Conservation (phyloP, 2,797 vertebrate species). For the Anguilla megastoma region DNA sequence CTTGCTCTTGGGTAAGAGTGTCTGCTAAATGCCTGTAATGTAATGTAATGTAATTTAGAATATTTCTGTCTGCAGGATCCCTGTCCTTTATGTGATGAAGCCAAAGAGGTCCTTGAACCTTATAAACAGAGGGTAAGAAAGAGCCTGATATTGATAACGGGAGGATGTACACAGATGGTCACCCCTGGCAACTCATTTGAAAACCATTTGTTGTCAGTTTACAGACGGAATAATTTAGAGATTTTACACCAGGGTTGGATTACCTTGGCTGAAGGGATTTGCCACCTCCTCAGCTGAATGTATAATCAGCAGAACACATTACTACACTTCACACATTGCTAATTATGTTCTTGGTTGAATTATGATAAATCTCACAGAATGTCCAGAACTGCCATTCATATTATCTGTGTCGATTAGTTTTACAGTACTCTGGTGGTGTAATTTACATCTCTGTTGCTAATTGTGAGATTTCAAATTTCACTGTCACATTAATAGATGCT, state of each 20-base stretch:
- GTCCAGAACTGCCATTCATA: too few relatives aligned
- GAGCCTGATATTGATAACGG: neutral
- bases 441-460: neutral
- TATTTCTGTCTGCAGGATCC: conserved; percentile 66
- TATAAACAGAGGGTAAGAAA: conserved; percentile 75
- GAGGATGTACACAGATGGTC: neutral
- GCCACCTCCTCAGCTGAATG: too few relatives aligned
- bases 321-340: too few relatives aligned
- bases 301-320: too few relatives aligned
- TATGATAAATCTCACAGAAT: neutral
- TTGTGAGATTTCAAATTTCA: neutral
- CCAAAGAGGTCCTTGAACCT: conserved; percentile 77
- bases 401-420: neutral
- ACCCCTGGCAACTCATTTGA: neutral
- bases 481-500: neutral
- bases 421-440: neutral
- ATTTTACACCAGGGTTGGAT: too few relatives aligned
- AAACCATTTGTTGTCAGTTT: neutral
- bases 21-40: too few relatives aligned
- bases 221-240: neutral
- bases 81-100: conserved; percentile 83
- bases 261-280: too few relatives aligned
- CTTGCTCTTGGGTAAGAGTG: too few relatives aligned
- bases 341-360: neutral
- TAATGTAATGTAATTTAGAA: neutral